Conservation (phyloP, 2,113 vertebrate species). For the Pimephales promelas region DNA sequence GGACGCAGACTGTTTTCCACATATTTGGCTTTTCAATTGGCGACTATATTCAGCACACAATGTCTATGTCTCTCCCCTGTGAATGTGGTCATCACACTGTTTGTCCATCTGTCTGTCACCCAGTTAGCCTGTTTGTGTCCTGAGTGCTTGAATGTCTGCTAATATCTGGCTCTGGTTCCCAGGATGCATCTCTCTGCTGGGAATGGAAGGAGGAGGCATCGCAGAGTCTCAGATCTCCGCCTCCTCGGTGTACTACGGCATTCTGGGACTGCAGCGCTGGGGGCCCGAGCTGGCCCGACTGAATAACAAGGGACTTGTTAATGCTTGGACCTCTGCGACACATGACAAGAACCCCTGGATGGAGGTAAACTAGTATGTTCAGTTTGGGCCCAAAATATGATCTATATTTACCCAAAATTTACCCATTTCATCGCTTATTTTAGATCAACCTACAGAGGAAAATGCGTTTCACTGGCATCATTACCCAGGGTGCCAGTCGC, state of each 20-base stretch:
- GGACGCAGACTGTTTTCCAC: not conserved
- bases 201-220: constrained; percentile 90
- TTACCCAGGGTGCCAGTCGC: constrained; percentile 89
- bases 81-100: constrained; percentile 44
- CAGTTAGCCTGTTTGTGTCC: constrained; percentile 23
- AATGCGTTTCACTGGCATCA: constrained; percentile 85
- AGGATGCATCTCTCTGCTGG: constrained; percentile 85
- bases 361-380: constrained; percentile 74
- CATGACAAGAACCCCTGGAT: constrained; percentile 93
- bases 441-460: constrained; percentile 88
- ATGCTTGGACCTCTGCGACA: constrained; percentile 91
- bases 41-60: constrained; percentile 5
- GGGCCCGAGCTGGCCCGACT: constrained; percentile 88
- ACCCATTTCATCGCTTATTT: not conserved
- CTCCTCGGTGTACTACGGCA: constrained; percentile 84
- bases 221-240: constrained; percentile 84
- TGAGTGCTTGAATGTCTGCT: not conserved
- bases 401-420: not conserved
- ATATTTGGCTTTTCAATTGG: not conserved
- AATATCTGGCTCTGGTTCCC: constrained; percentile 46
- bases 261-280: constrained; percentile 94
- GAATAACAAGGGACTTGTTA: constrained; percentile 87
- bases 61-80: constrained; percentile 33
- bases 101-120: constrained; percentile 46
- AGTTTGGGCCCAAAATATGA: not conserved